Evolutionary conservation across 2,797 vertebrate species (phyloP), one percentile per base, ranked within the genome.

Genomic region (Mastacembelus armatus): DNA sequence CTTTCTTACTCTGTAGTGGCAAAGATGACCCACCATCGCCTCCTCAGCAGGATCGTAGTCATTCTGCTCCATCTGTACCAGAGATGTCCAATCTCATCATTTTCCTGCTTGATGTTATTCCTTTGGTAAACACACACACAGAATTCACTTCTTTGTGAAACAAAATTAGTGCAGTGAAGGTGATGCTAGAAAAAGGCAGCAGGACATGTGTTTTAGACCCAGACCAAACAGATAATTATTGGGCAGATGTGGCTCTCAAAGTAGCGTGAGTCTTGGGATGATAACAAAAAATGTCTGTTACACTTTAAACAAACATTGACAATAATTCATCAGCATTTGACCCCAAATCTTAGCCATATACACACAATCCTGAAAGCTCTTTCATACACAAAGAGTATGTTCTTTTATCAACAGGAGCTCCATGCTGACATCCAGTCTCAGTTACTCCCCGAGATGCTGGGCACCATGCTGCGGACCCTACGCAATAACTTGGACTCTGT

Each of bases 91-190:
- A 74, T 0, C 95, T 99, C 40, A 88, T 98, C 3, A 94, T 96
- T 48, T 99, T 99, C 82, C 93, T 99, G 16, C 93, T 99, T 36
- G 98, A 99, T 0, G 95, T 99, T 39, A 95, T 98, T 66, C 96
- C 98, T 85, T 86, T 99, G 96, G 98, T 99, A 92, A 18, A 9
- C 29, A 32, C 16, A 57, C 36, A 55, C 30, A 40, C n/a, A 43
- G 22, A 36, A 22, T 29, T 69, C n/a, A 9, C 9, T 58, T 7
- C 2, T 1, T 14, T 30, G 7, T 33, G 6, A 66, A 40, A 58
- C 1, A 3, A 26, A 48, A 45, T 10, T 10, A 19, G 40, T 49
- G 26, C 29, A 48, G 27, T 32, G 8, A 30, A 30, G 29, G 2
- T 10, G 30, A n/a, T n/a, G n/a, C n/a, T 7, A 30, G 29, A 10